Conservation (phyloP, 2,797 vertebrate genomes). For the Danio tinwini region DNA sequence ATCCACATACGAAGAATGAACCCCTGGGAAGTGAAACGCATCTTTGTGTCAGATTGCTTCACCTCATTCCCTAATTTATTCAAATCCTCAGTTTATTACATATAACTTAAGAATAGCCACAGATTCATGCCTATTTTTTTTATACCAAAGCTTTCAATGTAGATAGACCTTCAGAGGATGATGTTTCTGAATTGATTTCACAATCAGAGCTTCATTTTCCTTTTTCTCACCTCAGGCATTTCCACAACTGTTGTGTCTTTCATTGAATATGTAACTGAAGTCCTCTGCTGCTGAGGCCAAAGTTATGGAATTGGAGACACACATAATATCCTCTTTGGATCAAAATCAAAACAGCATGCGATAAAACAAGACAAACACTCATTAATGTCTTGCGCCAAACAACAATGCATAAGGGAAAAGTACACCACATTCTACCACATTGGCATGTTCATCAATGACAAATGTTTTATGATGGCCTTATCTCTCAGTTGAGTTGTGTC, state of each 20-base stretch:
- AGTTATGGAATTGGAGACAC: neutral
- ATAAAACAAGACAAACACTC: too few relatives aligned
- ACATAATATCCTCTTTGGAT: neutral
- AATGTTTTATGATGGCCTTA: conserved; percentile 6
- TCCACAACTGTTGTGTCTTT: neutral
- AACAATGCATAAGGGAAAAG: neutral
- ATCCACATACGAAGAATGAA: neutral
- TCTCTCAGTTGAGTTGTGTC: neutral
- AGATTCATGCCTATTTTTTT: neutral
- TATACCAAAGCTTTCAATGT: neutral
- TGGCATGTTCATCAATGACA: neutral
- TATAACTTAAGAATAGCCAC: neutral
- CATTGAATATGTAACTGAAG: neutral
- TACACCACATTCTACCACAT: neutral
- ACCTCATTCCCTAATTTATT: neutral
- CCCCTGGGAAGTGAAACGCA: neutral
- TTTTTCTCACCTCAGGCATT: neutral
- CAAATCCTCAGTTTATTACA: neutral
- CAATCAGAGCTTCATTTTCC: neutral
- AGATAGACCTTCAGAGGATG: conserved; percentile 1
- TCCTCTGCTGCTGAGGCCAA: neutral
- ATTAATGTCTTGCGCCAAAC: too few relatives aligned
- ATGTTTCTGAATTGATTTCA: neutral
- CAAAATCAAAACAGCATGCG: neutral
- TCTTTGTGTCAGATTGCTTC: neutral